Base-by-base conservation (phyloP, 2,888 invertebrate genomes). In the Caenorhabditis auriculariae region DNA sequence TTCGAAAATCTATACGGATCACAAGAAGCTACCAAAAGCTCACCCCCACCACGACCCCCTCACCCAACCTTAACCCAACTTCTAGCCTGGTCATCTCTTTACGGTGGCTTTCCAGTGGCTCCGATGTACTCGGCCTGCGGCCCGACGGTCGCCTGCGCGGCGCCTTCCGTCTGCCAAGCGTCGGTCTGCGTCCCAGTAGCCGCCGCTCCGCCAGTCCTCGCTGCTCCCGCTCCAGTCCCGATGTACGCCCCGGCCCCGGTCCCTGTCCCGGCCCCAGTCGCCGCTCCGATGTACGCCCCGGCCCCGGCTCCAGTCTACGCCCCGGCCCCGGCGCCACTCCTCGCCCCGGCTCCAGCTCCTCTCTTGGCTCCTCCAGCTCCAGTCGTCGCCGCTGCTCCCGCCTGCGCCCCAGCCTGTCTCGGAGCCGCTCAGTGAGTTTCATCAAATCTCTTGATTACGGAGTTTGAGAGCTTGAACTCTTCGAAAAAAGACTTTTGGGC, bases 41-140 rank as follows among this genome's bases (percentile, higher is more conserved):
- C n/a, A n/a, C n/a, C n/a, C n/a, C n/a, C n/a, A n/a, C n/a, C n/a
- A n/a, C n/a, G n/a, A n/a, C n/a, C n/a, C n/a, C n/a, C n/a, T n/a
- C n/a, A n/a, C n/a, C n/a, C n/a, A n/a, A n/a, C n/a, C n/a, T n/a
- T n/a, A n/a, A n/a, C n/a, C n/a, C n/a, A n/a, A n/a, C n/a, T n/a
- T n/a, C n/a, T n/a, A n/a, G n/a, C n/a, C n/a, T n/a, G n/a, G n/a
- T n/a, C n/a, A n/a, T n/a, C n/a, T n/a, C n/a, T n/a, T n/a, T n/a
- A n/a, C n/a, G n/a, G n/a, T n/a, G n/a, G n/a, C n/a, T n/a, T 56
- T 60, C 17, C 43, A 56, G 69, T 64, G 56, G 75, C 73, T 43
- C 75, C 75, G 32, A 56, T 75, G 49, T 75, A 72, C 58, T 68
- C 70, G 21, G 69, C 74, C 32, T 74, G 75, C 54, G 68, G 74